These are phyloP conservation scores for Hipposideros armiger DNA, from an alignment of 2,113 vertebrate species.

Conservation along the genomic window DNA sequence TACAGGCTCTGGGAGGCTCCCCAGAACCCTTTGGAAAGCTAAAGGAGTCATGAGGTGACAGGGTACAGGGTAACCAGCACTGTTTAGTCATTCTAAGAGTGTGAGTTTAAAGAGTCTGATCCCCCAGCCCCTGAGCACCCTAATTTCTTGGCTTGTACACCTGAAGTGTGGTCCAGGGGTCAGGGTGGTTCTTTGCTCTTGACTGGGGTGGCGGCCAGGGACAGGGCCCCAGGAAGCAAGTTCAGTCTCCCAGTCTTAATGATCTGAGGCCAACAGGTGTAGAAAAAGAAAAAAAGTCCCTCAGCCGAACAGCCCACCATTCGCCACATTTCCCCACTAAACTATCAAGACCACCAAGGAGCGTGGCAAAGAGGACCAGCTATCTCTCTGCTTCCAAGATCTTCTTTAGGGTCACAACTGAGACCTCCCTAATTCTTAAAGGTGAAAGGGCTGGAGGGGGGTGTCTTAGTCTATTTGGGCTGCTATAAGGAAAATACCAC, in stretches of 20 bases:
- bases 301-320: background rate
- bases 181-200: background rate
- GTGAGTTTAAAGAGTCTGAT: background rate
- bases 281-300: background rate
- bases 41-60: background rate
- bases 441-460: background rate
- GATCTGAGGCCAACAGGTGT: background rate
- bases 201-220: accelerated
- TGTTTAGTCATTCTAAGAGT: background rate
- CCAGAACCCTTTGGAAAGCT: background rate
- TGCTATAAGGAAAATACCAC: background rate
- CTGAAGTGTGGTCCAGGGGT: background rate
- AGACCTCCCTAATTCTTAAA: background rate
- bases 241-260: background rate
- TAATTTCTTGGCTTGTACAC: background rate
- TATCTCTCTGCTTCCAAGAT: background rate
- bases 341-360: background rate
- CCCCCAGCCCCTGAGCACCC: background rate
- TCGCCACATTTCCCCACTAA: background rate
- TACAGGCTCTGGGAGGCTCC: background rate
- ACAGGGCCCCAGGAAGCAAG: background rate
- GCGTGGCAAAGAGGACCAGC: background rate
- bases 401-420: background rate
- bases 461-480: background rate
- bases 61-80: accelerated